A percentile compares a stretch with the other conserved stretches of the same genome.
Conservation (phyloP, 2,888 invertebrate species). For the Loripinus fragilis region DNA sequence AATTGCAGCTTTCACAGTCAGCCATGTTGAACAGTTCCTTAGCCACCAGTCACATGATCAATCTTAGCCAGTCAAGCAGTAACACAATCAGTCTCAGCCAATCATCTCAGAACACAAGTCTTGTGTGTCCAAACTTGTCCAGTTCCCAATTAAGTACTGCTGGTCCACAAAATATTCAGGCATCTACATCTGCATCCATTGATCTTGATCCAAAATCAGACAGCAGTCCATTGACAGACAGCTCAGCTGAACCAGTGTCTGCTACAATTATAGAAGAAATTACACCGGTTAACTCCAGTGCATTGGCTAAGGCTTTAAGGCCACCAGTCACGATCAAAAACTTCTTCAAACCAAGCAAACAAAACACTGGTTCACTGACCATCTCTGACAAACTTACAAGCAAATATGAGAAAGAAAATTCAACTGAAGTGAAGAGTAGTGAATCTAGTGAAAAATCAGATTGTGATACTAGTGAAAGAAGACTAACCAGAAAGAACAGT, state of each 20-base stretch:
- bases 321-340: constrained; percentile 80
- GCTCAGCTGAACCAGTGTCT: not conserved
- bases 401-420: not conserved
- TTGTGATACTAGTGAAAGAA: not conserved
- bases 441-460: not conserved
- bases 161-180: not conserved
- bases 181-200: not conserved
- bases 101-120: not conserved
- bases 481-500: not conserved
- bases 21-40: constrained; percentile 14
- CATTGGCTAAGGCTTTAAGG: constrained; percentile 70
- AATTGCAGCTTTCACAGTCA: constrained; percentile 18
- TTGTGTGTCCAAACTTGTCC: not conserved
- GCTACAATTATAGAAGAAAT: constrained; percentile 64
- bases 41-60: constrained; percentile 11
- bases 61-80: not conserved
- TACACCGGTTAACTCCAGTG: constrained; percentile 68
- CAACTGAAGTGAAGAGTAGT: not conserved
- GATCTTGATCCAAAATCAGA: not conserved
- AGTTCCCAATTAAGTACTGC: not conserved
- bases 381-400: not conserved
- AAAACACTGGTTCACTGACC: not conserved
- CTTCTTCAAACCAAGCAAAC: constrained; percentile 73
- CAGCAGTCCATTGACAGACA: not conserved
- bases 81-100: constrained; percentile 6